phyloP scores from a whole-genome alignment of 2,113 vertebrate genomes.

The Syngnathus typhle region DNA sequence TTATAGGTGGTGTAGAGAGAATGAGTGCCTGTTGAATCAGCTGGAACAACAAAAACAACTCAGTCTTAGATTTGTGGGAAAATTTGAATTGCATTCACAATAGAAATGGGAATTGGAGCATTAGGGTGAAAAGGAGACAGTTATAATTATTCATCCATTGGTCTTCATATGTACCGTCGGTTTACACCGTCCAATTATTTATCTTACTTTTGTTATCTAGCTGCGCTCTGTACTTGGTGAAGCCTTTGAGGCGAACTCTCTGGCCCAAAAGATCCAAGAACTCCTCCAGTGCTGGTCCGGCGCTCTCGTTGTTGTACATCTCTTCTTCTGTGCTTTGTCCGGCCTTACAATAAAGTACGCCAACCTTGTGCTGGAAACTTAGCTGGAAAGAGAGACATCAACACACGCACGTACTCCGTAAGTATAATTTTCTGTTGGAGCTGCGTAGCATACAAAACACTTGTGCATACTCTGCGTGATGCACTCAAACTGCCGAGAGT shows the following conservation, averaged over 20 bases:
- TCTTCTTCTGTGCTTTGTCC: conserved; percentile 97
- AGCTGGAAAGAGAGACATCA: conserved; percentile 74
- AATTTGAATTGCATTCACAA: neutral
- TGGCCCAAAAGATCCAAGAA: conserved; percentile 96
- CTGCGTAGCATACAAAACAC: conserved; percentile 21
- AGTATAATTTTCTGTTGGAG: conserved; percentile 37
- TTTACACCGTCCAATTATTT: conserved; percentile 13
- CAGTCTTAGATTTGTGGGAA: neutral
- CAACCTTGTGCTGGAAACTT: conserved; percentile 98
- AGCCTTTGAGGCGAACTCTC: conserved; percentile 90
- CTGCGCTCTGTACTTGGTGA: conserved; percentile 93
- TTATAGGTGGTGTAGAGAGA: conserved; percentile 97
- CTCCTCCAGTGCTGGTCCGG: conserved; percentile 88
- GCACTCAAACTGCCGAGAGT: conserved; percentile 27
- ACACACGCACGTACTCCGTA: conserved; percentile 31
- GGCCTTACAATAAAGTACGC: conserved; percentile 92
- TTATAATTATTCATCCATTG: no score
- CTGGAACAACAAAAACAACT: conserved; percentile 60
- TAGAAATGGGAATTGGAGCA: neutral
- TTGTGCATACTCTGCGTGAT: conserved; percentile 30
- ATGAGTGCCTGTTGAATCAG: conserved; percentile 93
- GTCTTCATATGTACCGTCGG: neutral
- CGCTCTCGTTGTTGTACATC: conserved; percentile 97
- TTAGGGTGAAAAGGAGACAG: neutral
- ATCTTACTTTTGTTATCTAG: conserved; percentile 97